Percentiles rank a stretch among this genome's conserved stretches.
Evolutionary conservation across 2,113 vertebrate species (phyloP).

Genomic region (Forbesichthys papilliferus): DNA sequence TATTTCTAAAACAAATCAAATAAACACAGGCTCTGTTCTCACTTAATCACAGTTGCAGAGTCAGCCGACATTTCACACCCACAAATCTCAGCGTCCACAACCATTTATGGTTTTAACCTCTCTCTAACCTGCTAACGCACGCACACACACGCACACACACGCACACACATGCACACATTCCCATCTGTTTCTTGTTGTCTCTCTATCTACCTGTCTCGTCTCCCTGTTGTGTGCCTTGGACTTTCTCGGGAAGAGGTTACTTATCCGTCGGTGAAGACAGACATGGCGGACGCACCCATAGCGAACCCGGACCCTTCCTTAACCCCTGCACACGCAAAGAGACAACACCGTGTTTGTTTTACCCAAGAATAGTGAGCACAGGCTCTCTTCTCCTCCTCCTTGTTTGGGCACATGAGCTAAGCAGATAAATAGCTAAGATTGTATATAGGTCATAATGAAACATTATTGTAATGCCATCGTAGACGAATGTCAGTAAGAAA

Average conservation of each 20-base stretch:
- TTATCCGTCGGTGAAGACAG: neutral
- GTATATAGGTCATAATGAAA: neutral
- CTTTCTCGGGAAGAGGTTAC: neutral
- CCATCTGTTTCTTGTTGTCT: neutral
- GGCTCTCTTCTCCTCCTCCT: neutral
- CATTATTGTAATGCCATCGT: neutral
- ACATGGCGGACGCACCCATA: neutral
- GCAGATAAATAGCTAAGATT: neutral
- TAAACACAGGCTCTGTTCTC: too few relatives aligned
- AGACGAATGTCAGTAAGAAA: neutral
- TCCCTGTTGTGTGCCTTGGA: neutral
- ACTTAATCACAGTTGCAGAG: too few relatives aligned
- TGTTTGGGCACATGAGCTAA: neutral
- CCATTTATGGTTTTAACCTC: too few relatives aligned
- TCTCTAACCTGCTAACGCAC: too few relatives aligned
- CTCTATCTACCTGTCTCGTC: neutral
- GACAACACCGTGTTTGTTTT: constrained; percentile 4
- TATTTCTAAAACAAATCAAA: too few relatives aligned
- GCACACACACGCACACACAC: too few relatives aligned
- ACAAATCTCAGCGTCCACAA: too few relatives aligned
- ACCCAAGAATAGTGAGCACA: constrained; percentile 2
- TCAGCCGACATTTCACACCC: too few relatives aligned
- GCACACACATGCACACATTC: too few relatives aligned
- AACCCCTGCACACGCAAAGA: neutral
- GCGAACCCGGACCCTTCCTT: neutral